Base-by-base conservation (phyloP, 2,888 invertebrate genomes). In the Lithophane ornitopus region DNA sequence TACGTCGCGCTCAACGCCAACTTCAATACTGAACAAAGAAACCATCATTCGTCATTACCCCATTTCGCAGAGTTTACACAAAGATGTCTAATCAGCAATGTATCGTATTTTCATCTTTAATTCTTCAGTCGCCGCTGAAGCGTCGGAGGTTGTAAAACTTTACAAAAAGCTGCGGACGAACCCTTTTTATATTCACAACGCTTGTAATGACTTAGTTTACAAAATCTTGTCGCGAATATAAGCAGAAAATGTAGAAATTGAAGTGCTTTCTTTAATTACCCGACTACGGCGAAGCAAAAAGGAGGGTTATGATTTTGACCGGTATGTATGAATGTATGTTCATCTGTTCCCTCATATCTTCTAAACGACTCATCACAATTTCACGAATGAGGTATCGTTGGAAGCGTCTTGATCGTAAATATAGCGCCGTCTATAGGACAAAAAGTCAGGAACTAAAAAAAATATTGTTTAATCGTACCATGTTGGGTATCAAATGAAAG, bases 31-130 rank as follows among this genome's bases (percentile, higher is more conserved):
- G 6, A 41, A 46, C 16, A 6, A 44, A 28, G 9, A 28, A n/a
- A 44, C 16, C 69, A 69, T 46, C 28, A 34, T 58, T 80, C 61
- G 62, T 68, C 68, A 62, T 34, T 12, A 54, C 41, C 3, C 54
- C 66, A 56, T 69, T 73, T 28, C 62, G 54, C 39, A 44, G 46
- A 62, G 41, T 69, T 74, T 16, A n/a, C 58, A 70, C 76, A 74
- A 81, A 76, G 58, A 22, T 22, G 56, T 76, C 62, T 78, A 78
- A 86, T 85, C 82, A 80, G 71, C 67, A 74, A 71, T 81, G 76
- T 84, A 84, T 81, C 76, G 74, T 78, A 73, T 78, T 81, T 77
- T 76, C 78, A 82, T 80, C 72, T 78, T 81, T 63, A 72, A 77
- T 79, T 65, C 34, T 70, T 54, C n/a, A 76, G 52, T 39, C 54